Percentiles rank a stretch among this genome's conserved stretches.
These are phyloP conservation scores for Coryphaenoides rupestris DNA, from an alignment of 2,113 vertebrate species.

Conservation along the genomic window DNA sequence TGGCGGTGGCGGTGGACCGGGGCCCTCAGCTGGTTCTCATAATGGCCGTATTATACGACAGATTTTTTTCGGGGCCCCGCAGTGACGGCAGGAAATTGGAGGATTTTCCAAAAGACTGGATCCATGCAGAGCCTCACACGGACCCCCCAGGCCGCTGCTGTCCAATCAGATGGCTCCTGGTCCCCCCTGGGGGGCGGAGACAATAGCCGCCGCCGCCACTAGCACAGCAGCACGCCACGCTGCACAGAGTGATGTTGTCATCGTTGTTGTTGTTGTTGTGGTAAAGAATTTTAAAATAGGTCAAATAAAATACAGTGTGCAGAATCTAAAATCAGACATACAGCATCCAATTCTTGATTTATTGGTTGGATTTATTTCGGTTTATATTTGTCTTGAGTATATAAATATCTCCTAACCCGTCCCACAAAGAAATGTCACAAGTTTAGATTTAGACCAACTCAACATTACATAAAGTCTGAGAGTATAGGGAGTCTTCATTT, in stretches of 20 bases:
- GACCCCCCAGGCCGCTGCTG: constrained; percentile 40
- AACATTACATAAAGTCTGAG: neutral
- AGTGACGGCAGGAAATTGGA: constrained; percentile 65
- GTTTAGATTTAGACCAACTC: neutral
- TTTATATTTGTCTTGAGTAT: too few relatives aligned
- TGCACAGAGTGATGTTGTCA: too few relatives aligned
- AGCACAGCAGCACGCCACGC: neutral
- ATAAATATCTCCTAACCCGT: neutral
- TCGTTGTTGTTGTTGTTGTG: neutral
- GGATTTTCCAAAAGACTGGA: constrained; percentile 50
- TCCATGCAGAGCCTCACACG: constrained; percentile 29
- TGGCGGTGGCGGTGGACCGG: constrained; percentile 38
- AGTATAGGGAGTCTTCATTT: too few relatives aligned
- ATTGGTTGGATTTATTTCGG: too few relatives aligned
- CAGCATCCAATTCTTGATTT: too few relatives aligned
- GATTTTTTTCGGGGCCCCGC: constrained; percentile 33
- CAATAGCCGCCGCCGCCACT: constrained; percentile 13
- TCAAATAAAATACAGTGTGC: too few relatives aligned
- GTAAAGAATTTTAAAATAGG: neutral
- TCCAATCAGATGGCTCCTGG: constrained; percentile 36
- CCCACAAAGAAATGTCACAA: neutral
- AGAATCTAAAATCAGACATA: too few relatives aligned
- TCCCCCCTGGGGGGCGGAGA: constrained; percentile 24
- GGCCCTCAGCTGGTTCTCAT: constrained; percentile 60
- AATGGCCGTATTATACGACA: constrained; percentile 42